A percentile compares a stretch with the other conserved stretches of the same genome.
These are phyloP conservation scores for Drosophila paulistorum DNA, from an alignment of 1,140 invertebrate genomes.

Conservation along the genomic window DNA sequence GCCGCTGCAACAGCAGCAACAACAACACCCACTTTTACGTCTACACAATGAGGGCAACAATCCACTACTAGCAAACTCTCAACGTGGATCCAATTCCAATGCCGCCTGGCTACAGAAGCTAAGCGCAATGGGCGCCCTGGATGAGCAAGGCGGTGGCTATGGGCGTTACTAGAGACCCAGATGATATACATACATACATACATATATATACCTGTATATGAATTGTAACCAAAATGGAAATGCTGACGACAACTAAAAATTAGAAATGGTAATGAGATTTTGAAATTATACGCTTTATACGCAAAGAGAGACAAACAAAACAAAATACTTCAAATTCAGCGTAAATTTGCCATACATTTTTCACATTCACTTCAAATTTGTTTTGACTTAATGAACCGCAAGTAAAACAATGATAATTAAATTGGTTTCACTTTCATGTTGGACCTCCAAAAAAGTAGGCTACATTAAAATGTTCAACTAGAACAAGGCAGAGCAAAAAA, in stretches of 20 bases:
- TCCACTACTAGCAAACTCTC: slow-evolving; percentile 41
- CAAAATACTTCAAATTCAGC: slow-evolving; percentile 10
- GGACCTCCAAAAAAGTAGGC: slow-evolving; percentile 5
- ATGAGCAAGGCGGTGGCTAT: slow-evolving; percentile 62
- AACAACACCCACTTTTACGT: slow-evolving; percentile 64
- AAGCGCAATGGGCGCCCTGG: slow-evolving; percentile 66
- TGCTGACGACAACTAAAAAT: slow-evolving; percentile 39
- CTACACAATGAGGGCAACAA: slow-evolving; percentile 74
- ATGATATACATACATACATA: not conserved
- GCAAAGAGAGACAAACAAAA: not conserved
- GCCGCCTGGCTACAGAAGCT: slow-evolving; percentile 74
- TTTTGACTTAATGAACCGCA: not conserved
- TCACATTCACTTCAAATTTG: not conserved
- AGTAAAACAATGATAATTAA: not conserved
- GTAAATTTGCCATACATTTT: slow-evolving; percentile 9
- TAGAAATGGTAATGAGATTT: slow-evolving; percentile 11
- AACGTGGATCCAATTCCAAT: slow-evolving; percentile 57
- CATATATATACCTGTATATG: too few species aligned
- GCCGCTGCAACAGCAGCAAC: slow-evolving; percentile 45
- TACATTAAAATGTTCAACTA: not conserved
- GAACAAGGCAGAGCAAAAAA: not conserved
- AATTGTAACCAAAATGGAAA: slow-evolving; percentile 8
- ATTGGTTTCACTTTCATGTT: not conserved
- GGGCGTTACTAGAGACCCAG: slow-evolving; percentile 51
- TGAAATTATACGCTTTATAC: not conserved